These are phyloP conservation scores for Rhingia rostrata DNA, from an alignment of 2,888 invertebrate genomes.

Conservation along the genomic window DNA sequence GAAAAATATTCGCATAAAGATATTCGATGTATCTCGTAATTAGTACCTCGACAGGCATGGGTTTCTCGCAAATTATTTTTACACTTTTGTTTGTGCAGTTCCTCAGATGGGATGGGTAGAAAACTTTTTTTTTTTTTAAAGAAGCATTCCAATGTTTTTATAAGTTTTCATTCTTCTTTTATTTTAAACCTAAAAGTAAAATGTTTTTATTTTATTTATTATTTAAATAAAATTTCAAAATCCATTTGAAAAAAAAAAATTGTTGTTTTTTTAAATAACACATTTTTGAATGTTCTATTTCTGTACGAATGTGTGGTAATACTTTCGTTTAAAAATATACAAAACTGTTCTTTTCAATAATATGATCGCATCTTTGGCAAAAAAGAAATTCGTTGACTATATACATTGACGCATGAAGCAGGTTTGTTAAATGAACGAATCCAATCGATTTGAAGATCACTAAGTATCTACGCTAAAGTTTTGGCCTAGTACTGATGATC, in stretches of 20 bases:
- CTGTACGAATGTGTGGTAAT: slow-evolving; percentile 43
- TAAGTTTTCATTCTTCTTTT: slow-evolving; percentile 29
- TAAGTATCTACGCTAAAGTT: neutral
- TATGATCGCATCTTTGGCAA: slow-evolving; percentile 34
- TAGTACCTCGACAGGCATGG: slow-evolving; percentile 26
- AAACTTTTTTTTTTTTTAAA: neutral
- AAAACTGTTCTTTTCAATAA: slow-evolving; percentile 53
- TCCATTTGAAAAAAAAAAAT: slow-evolving; percentile 24
- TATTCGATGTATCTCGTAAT: slow-evolving; percentile 35
- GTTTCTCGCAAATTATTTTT: slow-evolving; percentile 33
- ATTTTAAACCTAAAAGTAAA: neutral
- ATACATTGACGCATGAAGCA: slow-evolving; percentile 23
- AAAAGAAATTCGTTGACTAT: slow-evolving; percentile 22
- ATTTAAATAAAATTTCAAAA: slow-evolving; percentile 39
- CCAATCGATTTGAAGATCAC: slow-evolving; percentile 6
- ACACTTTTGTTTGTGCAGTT: slow-evolving; percentile 1
- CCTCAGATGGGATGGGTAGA: neutral
- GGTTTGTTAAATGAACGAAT: neutral
- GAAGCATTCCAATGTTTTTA: neutral
- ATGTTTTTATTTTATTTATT: slow-evolving; percentile 34
- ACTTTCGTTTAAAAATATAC: slow-evolving; percentile 54
- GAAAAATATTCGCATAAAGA: slow-evolving; percentile 6
- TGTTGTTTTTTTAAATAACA: slow-evolving; percentile 39
- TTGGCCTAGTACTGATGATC: neutral
- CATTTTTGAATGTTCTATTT: slow-evolving; percentile 60